phyloP scores from a whole-genome alignment of 2,888 invertebrate genomes.

The Mycalesis mineus region DNA sequence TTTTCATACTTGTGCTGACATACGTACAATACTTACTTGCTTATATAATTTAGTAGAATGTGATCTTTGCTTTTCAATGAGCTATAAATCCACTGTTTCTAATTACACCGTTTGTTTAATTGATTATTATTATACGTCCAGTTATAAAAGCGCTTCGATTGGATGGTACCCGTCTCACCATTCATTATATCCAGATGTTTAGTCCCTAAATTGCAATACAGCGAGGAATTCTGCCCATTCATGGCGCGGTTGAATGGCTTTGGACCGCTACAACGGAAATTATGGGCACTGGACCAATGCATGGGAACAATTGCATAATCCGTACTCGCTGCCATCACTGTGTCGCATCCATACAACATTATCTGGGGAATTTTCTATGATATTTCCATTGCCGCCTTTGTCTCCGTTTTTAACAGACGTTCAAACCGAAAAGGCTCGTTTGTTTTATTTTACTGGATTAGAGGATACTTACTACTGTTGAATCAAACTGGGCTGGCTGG shows the following conservation, averaged over 20 bases:
- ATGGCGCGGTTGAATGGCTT: conserved; percentile 38
- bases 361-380: conserved; percentile 8
- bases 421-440: too few species aligned
- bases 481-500: too few species aligned
- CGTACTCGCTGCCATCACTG: conserved; percentile 19
- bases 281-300: conserved; percentile 34
- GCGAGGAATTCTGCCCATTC: conserved; percentile 51
- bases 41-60: background rate
- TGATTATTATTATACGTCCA: background rate
- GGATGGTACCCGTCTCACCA: background rate
- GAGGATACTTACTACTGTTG: too few species aligned
- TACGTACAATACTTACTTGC: background rate
- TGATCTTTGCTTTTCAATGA: too few species aligned
- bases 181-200: conserved; percentile 27
- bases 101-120: background rate
- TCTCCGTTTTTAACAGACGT: background rate
- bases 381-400: conserved; percentile 19
- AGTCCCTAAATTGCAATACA: conserved; percentile 42
- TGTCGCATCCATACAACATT: background rate
- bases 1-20: too few species aligned
- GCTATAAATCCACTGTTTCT: too few species aligned
- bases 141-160: background rate
- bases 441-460: too few species aligned
- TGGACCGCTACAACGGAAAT: conserved; percentile 41
- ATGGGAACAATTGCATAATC: conserved; percentile 39